These are phyloP conservation scores for Bufo bufo DNA, from an alignment of 2,113 vertebrate genomes.

Conservation along the genomic window DNA sequence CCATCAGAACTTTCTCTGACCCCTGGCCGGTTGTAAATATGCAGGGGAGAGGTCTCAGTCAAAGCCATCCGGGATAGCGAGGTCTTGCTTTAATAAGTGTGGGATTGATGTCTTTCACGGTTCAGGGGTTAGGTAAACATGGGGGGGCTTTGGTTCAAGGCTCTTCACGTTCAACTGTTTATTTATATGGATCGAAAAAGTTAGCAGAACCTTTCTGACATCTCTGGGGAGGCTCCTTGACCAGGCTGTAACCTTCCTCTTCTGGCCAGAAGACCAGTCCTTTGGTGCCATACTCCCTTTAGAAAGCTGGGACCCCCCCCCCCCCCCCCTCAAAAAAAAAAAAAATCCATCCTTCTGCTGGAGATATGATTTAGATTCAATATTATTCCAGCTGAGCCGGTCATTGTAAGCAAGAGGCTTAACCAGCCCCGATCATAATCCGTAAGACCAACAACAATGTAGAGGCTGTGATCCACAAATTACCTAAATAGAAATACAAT, in stretches of 20 bases:
- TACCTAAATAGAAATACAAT: conserved; percentile 22
- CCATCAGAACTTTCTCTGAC: conserved; percentile 71
- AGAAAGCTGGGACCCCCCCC: background rate
- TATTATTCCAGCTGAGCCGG: conserved; percentile 27
- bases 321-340: background rate
- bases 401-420: background rate
- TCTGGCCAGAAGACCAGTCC: conserved; percentile 45
- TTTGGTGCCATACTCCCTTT: conserved; percentile 29
- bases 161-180: conserved; percentile 71
- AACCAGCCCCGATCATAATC: background rate
- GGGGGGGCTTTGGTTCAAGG: conserved; percentile 70
- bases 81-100: conserved; percentile 72
- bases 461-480: background rate
- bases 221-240: conserved; percentile 67
- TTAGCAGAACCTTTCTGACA: conserved; percentile 65
- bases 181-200: conserved; percentile 72
- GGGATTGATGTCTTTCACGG: conserved; percentile 71
- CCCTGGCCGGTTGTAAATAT: conserved; percentile 68
- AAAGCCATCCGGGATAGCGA: conserved; percentile 52
- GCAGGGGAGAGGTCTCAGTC: conserved; percentile 63
- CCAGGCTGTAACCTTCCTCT: conserved; percentile 64
- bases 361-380: background rate
- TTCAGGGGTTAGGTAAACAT: conserved; percentile 76
- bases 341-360: background rate
- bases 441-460: background rate